phyloP scores from a whole-genome alignment of 2,113 vertebrate species.

The Sinocyclocheilus anshuiensis region DNA sequence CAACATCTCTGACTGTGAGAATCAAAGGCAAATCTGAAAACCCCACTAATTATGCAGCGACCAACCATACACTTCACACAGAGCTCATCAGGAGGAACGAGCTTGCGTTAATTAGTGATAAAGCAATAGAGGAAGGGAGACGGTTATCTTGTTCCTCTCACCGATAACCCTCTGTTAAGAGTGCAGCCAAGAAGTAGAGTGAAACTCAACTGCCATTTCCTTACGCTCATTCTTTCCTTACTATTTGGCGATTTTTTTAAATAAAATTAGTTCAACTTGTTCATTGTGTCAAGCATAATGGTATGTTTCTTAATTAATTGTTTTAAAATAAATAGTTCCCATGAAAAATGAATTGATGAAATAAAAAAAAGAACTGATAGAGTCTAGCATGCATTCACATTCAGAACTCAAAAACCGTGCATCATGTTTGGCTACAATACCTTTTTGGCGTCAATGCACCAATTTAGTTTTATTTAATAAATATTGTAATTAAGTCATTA shows the following conservation, averaged over 20 bases:
- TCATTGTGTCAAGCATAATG: not conserved
- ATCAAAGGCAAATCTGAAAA: slow-evolving; percentile 45
- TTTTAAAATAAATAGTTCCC: not conserved
- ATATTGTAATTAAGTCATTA: not conserved
- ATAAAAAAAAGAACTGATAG: not conserved
- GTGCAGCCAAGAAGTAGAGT: slow-evolving; percentile 51
- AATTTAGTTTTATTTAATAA: not conserved
- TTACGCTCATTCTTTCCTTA: not conserved
- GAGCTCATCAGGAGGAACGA: slow-evolving; percentile 58
- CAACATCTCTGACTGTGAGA: slow-evolving; percentile 33
- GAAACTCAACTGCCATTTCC: slow-evolving; percentile 35
- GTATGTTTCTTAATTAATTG: not conserved
- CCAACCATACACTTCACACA: slow-evolving; percentile 20
- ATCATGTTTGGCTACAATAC: not conserved
- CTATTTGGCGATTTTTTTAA: slow-evolving; percentile 6
- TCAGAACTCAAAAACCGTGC: not conserved
- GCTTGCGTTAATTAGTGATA: slow-evolving; percentile 74
- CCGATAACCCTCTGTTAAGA: slow-evolving; percentile 62
- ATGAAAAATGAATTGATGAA: not conserved
- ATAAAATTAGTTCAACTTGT: slow-evolving; percentile 31
- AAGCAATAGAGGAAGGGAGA: slow-evolving; percentile 64
- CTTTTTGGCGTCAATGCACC: not conserved
- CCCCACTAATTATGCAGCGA: slow-evolving; percentile 32
- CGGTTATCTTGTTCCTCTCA: slow-evolving; percentile 51
- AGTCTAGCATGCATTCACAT: not conserved